These are phyloP conservation scores for Bos javanicus DNA, from an alignment of 2,113 vertebrate species.

Conservation along the genomic window DNA sequence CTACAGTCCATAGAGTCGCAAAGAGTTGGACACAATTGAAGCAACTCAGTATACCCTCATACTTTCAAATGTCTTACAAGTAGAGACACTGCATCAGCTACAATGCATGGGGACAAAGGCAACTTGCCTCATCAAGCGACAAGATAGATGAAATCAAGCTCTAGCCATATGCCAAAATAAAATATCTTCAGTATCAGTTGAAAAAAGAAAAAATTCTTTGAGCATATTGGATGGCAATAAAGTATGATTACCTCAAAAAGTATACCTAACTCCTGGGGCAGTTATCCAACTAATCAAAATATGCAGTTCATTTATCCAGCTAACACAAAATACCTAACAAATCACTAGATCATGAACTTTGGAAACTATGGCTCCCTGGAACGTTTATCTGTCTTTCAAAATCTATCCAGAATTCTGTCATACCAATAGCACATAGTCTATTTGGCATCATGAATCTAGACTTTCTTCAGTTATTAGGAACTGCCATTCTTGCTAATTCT, in stretches of 20 bases:
- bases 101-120: neutral
- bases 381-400: neutral
- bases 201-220: neutral
- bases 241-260: neutral
- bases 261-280: neutral
- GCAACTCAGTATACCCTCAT: neutral
- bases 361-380: neutral
- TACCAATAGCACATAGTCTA: neutral
- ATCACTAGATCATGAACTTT: neutral
- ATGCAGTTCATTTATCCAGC: neutral
- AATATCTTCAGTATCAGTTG: neutral
- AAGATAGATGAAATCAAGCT: neutral
- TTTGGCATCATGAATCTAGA: neutral
- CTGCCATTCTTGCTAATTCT: neutral
- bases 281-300: slow-evolving; percentile 12
- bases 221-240: neutral
- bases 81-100: neutral
- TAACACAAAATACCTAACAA: neutral
- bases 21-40: neutral
- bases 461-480: neutral
- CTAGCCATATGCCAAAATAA: neutral
- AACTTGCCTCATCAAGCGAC: neutral
- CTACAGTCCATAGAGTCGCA: neutral
- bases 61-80: neutral
- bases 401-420: neutral